Percentiles rank a stretch among this genome's conserved stretches.
Evolutionary conservation across 2,113 vertebrate species (phyloP).

Genomic region (Anas platyrhynchos): DNA sequence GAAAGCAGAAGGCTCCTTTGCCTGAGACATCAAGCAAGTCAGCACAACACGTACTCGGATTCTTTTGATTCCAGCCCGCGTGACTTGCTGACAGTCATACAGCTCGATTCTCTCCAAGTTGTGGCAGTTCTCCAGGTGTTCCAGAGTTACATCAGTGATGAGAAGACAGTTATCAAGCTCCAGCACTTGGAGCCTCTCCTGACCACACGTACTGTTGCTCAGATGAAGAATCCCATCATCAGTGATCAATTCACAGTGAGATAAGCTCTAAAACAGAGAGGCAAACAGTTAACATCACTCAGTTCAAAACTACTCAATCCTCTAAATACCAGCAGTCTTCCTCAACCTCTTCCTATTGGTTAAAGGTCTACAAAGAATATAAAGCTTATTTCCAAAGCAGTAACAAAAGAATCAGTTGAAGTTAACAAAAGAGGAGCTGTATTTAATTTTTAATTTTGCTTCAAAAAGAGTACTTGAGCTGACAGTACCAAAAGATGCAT

Average conservation of each 20-base stretch:
- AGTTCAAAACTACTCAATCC: not conserved
- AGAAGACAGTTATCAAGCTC: slow-evolving; percentile 93
- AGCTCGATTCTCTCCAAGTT: slow-evolving; percentile 91
- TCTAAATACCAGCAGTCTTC: not conserved
- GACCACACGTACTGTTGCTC: slow-evolving; percentile 89
- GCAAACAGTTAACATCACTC: not conserved
- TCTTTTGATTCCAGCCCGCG: slow-evolving; percentile 90
- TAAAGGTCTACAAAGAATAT: not conserved
- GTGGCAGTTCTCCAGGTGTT: slow-evolving; percentile 91
- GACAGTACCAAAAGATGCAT: not conserved
- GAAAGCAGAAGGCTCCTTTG: not conserved
- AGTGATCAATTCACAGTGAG: slow-evolving; percentile 93
- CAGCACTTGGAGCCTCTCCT: slow-evolving; percentile 88
- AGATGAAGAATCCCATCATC: slow-evolving; percentile 92
- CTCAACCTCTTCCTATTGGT: not conserved
- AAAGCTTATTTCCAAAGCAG: not conserved
- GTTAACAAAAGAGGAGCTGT: not conserved
- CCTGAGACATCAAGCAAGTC: not conserved
- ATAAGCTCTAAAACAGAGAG: slow-evolving; percentile 81
- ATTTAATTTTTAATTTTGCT: not conserved
- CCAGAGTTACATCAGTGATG: slow-evolving; percentile 88
- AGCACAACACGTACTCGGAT: slow-evolving; percentile 82
- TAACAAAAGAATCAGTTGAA: not conserved
- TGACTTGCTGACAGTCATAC: slow-evolving; percentile 93
- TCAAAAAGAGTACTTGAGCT: not conserved